Percentiles rank a stretch among this genome's conserved stretches.
phyloP scores from a whole-genome alignment of 2,113 vertebrate species.

The Paracanthobrama guichenoti region DNA sequence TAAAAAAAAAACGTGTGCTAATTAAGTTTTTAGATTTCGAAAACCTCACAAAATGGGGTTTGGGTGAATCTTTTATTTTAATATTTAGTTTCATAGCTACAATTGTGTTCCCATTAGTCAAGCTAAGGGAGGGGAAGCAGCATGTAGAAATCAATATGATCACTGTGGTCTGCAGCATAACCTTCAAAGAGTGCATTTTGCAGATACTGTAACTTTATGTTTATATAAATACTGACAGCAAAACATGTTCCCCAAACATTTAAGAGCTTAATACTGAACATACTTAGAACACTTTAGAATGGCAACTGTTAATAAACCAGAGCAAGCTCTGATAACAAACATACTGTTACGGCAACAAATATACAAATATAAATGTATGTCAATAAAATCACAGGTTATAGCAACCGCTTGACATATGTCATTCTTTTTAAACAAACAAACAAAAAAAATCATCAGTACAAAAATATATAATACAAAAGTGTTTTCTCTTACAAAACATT shows the following conservation, averaged over 20 bases:
- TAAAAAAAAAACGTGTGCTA: too few species aligned
- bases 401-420: constrained; percentile 67
- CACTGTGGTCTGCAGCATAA: constrained; percentile 3
- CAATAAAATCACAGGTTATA: constrained; percentile 70
- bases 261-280: constrained; percentile 61
- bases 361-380: constrained; percentile 77
- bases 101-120: constrained; percentile 1
- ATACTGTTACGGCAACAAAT: constrained; percentile 68
- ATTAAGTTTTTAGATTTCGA: not conserved
- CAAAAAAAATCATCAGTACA: constrained; percentile 64
- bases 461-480: constrained; percentile 77
- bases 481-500: constrained; percentile 76
- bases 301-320: constrained; percentile 56
- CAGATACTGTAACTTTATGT: constrained; percentile 24
- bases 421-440: constrained; percentile 62
- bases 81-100: not conserved
- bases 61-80: too few species aligned
- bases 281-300: constrained; percentile 49
- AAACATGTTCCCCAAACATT: constrained; percentile 62
- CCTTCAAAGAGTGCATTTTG: constrained; percentile 15
- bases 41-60: too few species aligned
- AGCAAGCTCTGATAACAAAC: constrained; percentile 68
- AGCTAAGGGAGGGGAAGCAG: constrained; percentile 32
- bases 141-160: constrained; percentile 17
- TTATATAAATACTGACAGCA: constrained; percentile 70